These are phyloP conservation scores for Phaonia tiefii DNA, from an alignment of 2,888 invertebrate genomes.

Conservation along the genomic window DNA sequence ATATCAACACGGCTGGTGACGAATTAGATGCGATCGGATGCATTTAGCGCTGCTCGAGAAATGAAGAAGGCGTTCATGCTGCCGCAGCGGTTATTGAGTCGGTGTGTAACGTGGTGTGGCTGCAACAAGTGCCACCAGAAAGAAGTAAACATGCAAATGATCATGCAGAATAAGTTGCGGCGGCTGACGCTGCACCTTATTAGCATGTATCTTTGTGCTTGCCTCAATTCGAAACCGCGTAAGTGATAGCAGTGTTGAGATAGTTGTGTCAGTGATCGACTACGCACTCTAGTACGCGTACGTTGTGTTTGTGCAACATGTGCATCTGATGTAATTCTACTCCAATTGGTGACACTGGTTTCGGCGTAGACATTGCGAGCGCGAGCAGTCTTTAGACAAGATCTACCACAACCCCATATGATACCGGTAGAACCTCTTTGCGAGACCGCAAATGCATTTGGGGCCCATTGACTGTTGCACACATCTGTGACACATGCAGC, in stretches of 20 bases:
- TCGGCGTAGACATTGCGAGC: slow-evolving; percentile 38
- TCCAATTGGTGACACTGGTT: slow-evolving; percentile 62
- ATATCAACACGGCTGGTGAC: slow-evolving; percentile 41
- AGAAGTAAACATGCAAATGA: not conserved
- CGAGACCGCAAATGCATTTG: slow-evolving; percentile 1
- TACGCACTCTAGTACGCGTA: not conserved
- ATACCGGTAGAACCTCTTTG: slow-evolving; percentile 44
- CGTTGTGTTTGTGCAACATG: slow-evolving; percentile 34
- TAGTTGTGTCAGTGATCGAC: not conserved
- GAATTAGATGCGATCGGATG: slow-evolving; percentile 27
- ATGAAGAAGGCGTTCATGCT: slow-evolving; percentile 61
- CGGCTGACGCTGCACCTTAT: not conserved
- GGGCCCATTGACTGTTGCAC: not conserved
- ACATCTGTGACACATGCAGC: too few species aligned
- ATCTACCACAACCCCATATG: slow-evolving; percentile 23
- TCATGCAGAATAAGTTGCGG: not conserved
- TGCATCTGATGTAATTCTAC: slow-evolving; percentile 63
- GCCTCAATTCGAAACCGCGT: not conserved
- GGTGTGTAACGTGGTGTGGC: not conserved
- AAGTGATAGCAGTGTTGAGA: not conserved
- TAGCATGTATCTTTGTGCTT: not conserved
- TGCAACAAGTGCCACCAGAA: slow-evolving; percentile 12
- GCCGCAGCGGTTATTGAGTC: slow-evolving; percentile 6
- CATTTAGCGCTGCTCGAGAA: slow-evolving; percentile 48
- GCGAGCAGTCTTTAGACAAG: slow-evolving; percentile 22